phyloP scores from a whole-genome alignment of 2,113 vertebrate genomes.

The Callipepla squamata region DNA sequence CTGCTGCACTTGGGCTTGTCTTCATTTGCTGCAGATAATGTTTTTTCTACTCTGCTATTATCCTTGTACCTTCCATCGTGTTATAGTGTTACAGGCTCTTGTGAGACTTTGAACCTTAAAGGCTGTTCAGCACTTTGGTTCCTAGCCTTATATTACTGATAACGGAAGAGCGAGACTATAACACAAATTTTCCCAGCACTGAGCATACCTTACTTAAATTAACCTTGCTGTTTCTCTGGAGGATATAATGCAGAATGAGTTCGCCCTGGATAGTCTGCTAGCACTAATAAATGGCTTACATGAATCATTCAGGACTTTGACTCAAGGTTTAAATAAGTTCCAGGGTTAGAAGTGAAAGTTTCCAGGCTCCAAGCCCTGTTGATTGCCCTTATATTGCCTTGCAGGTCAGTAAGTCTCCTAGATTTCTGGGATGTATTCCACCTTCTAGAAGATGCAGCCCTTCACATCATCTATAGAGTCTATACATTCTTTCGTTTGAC shows the following conservation, averaged over 20 bases:
- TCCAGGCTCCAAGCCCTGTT: neutral
- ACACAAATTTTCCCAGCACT: neutral
- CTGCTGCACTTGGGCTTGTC: too few species aligned
- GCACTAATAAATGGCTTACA: neutral
- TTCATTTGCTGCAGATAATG: too few species aligned
- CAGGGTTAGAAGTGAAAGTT: neutral
- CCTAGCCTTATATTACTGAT: neutral
- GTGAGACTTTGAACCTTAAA: neutral
- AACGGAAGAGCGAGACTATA: neutral
- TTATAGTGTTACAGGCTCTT: neutral
- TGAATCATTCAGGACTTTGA: neutral
- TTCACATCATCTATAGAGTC: neutral
- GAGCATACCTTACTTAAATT: neutral
- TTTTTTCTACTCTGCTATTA: too few species aligned
- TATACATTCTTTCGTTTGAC: neutral
- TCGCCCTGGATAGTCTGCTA: neutral
- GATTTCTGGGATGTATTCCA: neutral
- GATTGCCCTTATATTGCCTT: neutral
- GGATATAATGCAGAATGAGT: neutral
- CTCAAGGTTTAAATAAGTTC: neutral
- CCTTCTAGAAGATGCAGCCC: neutral
- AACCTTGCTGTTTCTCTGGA: neutral
- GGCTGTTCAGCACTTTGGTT: neutral
- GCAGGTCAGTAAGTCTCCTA: neutral
- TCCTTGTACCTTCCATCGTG: too few species aligned